Conservation (phyloP, 2,113 vertebrate genomes). For the Melanotaenia duboulayi region DNA sequence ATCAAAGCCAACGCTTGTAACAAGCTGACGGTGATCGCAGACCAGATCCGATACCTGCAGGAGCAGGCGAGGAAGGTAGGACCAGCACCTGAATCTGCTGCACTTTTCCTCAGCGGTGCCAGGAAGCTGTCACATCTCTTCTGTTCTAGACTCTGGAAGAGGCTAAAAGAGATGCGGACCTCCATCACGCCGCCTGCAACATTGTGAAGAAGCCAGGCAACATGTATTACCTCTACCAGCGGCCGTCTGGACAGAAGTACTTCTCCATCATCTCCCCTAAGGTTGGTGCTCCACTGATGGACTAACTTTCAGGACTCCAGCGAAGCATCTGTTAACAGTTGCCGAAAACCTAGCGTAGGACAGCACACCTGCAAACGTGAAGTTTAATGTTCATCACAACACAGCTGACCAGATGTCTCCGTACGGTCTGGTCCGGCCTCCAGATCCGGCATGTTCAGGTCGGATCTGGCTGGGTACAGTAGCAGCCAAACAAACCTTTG, state of each 20-base stretch:
- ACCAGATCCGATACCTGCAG: constrained; percentile 93
- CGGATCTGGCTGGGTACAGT: constrained; percentile 10
- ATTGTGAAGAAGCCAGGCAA: constrained; percentile 95
- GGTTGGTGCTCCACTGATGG: constrained; percentile 72
- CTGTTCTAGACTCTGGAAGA: constrained; percentile 90
- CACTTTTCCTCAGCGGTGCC: no score
- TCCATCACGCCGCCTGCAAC: constrained; percentile 94
- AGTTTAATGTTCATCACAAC: constrained; percentile 31
- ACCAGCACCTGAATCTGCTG: no score
- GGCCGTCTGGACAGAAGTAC: constrained; percentile 91
- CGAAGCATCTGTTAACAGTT: no score
- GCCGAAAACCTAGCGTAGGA: background rate
- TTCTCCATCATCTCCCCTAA: constrained; percentile 96
- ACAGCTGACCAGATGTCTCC: background rate
- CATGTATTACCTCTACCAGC: constrained; percentile 91
- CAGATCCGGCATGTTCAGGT: no score
- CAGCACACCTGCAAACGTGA: background rate
- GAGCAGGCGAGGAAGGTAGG: constrained; percentile 90
- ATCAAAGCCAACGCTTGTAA: constrained; percentile 92
- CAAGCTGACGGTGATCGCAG: constrained; percentile 90
- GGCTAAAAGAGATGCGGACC: constrained; percentile 90
- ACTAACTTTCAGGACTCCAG: no score
- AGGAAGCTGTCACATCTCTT: no score
- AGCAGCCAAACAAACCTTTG: no score
- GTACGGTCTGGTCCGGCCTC: no score